Conservation (phyloP, 53 echinoderm and acorn worm genomes). For the Astropecten irregularis region DNA sequence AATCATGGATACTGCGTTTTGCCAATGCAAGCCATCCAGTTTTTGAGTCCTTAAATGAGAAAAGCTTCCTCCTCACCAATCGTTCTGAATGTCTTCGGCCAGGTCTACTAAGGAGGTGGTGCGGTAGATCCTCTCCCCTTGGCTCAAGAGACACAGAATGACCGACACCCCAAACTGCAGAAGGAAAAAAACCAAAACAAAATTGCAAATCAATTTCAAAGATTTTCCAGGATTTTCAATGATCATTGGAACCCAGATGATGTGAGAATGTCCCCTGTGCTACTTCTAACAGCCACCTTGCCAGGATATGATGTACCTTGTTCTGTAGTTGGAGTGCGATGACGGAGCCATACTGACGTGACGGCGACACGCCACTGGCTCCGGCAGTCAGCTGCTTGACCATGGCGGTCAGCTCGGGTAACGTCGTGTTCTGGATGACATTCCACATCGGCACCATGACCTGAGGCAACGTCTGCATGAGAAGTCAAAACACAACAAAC, state of each 20-base stretch:
- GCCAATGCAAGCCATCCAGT: too few species aligned
- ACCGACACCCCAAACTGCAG: slow-evolving; percentile 77
- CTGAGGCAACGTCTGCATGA: slow-evolving; percentile 71
- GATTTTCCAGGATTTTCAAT: too few species aligned
- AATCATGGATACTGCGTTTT: too few species aligned
- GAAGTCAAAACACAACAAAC: too few species aligned
- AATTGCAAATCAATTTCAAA: too few species aligned
- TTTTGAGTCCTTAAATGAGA: too few species aligned
- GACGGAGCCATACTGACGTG: slow-evolving; percentile 58
- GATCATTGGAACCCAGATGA: too few species aligned
- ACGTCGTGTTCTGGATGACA: slow-evolving; percentile 55
- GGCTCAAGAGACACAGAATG: slow-evolving; percentile 61
- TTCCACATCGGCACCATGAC: slow-evolving; percentile 60
- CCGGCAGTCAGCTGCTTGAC: slow-evolving; percentile 70
- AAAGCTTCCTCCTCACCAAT: slow-evolving; percentile 79
- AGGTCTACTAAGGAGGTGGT: slow-evolving; percentile 72
- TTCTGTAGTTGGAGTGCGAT: slow-evolving; percentile 78
- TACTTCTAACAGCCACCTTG: too few species aligned
- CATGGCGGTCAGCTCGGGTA: slow-evolving; percentile 71
- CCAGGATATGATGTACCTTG: too few species aligned
- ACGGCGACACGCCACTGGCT: slow-evolving; percentile 59
- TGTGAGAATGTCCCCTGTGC: too few species aligned
- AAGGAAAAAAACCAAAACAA: slow-evolving; percentile 14
- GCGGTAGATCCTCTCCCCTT: slow-evolving; percentile 70
- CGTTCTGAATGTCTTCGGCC: slow-evolving; percentile 66